Evolutionary conservation across 2,888 invertebrate species (phyloP).

Genomic region (Ochropleura plecta): DNA sequence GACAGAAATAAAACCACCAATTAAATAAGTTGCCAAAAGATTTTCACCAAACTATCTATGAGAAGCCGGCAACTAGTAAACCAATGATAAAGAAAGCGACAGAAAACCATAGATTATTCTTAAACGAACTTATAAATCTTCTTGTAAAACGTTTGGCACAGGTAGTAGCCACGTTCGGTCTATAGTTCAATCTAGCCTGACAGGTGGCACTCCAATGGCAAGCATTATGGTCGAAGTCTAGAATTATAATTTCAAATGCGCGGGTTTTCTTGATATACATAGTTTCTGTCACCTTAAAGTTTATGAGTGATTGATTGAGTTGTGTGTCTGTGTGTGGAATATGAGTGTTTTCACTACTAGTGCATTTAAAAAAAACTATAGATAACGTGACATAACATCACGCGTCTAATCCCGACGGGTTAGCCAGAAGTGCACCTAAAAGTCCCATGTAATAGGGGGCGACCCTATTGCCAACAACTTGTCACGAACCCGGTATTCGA

Average conservation of each 20-base stretch:
- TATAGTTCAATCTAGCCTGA: conserved; percentile 47
- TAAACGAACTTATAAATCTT: conserved; percentile 33
- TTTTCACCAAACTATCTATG: background rate
- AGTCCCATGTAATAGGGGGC: too few relatives aligned
- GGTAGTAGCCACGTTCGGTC: conserved; percentile 41
- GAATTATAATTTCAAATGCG: conserved; percentile 51
- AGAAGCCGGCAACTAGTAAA: background rate
- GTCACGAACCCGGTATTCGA: too few relatives aligned
- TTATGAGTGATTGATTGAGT: conserved; percentile 14
- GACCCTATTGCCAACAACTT: too few relatives aligned
- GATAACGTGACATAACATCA: too few relatives aligned
- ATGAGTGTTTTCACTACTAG: background rate
- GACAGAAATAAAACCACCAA: background rate
- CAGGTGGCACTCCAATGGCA: conserved; percentile 22
- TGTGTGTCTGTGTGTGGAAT: background rate
- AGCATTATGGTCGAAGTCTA: conserved; percentile 32
- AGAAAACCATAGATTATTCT: conserved; percentile 35
- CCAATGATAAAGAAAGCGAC: conserved; percentile 2
- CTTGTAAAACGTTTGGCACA: conserved; percentile 46
- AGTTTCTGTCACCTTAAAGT: conserved; percentile 41
- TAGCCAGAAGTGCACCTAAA: too few relatives aligned
- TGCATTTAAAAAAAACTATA: background rate
- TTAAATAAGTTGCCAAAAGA: background rate
- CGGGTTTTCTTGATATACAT: conserved; percentile 51
- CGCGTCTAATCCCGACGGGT: too few relatives aligned